These are phyloP conservation scores for Malthinus seriepunctatus DNA, from an alignment of 2,888 invertebrate species.

Conservation along the genomic window DNA sequence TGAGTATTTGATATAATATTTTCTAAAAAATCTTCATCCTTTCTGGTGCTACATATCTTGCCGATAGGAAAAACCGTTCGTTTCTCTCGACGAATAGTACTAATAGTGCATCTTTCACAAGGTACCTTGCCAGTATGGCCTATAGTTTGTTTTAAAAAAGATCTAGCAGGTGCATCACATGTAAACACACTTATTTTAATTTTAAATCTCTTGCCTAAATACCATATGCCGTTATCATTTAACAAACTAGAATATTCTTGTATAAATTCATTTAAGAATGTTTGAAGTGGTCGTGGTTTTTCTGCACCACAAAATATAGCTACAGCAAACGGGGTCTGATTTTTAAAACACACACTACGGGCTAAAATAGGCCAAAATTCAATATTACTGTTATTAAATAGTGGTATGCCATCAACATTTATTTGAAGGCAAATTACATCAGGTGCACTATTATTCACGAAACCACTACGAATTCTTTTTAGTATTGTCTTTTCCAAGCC, in stretches of 20 bases:
- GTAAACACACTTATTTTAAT: neutral
- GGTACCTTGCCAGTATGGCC: neutral
- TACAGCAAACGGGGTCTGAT: neutral
- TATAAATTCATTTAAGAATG: neutral
- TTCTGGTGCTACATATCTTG: neutral
- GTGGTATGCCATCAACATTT: constrained; percentile 12
- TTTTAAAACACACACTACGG: neutral
- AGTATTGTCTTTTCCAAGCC: neutral
- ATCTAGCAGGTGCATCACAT: constrained; percentile 10
- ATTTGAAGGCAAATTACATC: neutral
- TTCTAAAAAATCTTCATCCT: neutral
- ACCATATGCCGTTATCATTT: neutral
- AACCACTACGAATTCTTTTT: neutral
- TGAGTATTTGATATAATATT: neutral
- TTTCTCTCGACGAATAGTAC: neutral
- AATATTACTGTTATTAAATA: neutral
- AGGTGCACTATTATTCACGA: neutral
- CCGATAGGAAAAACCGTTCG: neutral
- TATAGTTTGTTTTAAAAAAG: constrained; percentile 1
- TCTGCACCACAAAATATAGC: constrained; percentile 1
- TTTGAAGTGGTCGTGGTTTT: neutral
- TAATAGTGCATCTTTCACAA: constrained; percentile 5
- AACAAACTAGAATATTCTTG: neutral
- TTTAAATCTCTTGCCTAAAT: neutral
- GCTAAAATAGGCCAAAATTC: constrained; percentile 13